Conservation (phyloP, 2,113 vertebrate genomes). For the Smithornis capensis region DNA sequence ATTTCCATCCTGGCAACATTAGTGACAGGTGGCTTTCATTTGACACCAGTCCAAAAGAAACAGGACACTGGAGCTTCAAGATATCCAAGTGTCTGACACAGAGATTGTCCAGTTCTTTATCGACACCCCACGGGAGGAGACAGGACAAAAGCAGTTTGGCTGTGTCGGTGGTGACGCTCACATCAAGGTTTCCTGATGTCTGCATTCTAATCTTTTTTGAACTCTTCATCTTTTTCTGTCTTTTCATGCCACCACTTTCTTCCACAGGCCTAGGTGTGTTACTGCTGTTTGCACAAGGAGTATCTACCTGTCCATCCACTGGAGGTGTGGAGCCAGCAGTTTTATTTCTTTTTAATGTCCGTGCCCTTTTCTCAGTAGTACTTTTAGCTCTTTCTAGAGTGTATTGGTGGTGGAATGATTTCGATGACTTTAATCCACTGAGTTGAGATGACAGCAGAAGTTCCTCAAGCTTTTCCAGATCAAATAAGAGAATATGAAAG, state of each 20-base stretch:
- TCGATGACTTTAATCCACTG: constrained; percentile 36
- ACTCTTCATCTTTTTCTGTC: constrained; percentile 72
- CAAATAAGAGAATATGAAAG: constrained; percentile 78
- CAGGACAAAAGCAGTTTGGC: constrained; percentile 78
- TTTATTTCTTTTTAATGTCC: constrained; percentile 70
- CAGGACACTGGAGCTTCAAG: constrained; percentile 51
- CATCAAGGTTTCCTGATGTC: constrained; percentile 34
- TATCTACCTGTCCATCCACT: constrained; percentile 1
- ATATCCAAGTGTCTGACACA: constrained; percentile 66
- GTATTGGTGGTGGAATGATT: constrained; percentile 55
- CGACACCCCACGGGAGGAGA: constrained; percentile 77
- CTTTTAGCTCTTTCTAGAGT: constrained; percentile 68
- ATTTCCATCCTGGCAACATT: constrained; percentile 72
- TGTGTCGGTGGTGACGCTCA: constrained; percentile 36
- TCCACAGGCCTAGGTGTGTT: not conserved
- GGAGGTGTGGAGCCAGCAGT: not conserved
- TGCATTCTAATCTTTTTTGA: constrained; percentile 62
- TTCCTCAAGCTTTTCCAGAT: constrained; percentile 73
- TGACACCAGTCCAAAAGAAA: constrained; percentile 73
- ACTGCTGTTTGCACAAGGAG: not conserved
- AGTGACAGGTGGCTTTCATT: constrained; percentile 64
- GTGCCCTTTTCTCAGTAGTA: constrained; percentile 64
- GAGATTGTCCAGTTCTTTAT: constrained; percentile 71
- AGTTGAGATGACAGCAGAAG: constrained; percentile 52
- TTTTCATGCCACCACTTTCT: constrained; percentile 56